These are phyloP conservation scores for Ctenoplectra terminalis DNA, from an alignment of 1,140 invertebrate genomes.

Conservation along the genomic window DNA sequence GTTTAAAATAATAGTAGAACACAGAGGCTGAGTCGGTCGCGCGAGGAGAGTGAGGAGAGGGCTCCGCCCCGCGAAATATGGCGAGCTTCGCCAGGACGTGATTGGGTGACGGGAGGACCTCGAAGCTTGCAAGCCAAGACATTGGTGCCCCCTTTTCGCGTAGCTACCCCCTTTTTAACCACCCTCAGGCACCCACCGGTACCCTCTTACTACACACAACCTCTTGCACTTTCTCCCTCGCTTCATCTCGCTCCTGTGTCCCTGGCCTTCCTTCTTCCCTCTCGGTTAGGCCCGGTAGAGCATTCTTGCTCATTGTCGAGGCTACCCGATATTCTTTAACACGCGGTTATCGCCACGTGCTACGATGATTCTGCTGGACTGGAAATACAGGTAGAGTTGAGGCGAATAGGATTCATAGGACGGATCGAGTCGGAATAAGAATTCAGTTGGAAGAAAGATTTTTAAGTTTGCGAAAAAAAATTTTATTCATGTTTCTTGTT, in stretches of 20 bases:
- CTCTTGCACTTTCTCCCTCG: slow-evolving; percentile 61
- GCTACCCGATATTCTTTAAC: slow-evolving; percentile 31
- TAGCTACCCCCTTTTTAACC: slow-evolving; percentile 69
- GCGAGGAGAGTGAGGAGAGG: slow-evolving; percentile 73
- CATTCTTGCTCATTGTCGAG: slow-evolving; percentile 53
- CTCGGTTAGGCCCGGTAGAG: slow-evolving; percentile 19
- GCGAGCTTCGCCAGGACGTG: slow-evolving; percentile 81
- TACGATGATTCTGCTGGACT: not conserved
- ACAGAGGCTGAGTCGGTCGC: slow-evolving; percentile 73
- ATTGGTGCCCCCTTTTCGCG: slow-evolving; percentile 78
- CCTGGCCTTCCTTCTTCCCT: slow-evolving; percentile 42
- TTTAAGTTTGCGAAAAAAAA: no score
- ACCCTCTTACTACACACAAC: slow-evolving; percentile 59
- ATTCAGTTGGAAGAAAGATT: no score
- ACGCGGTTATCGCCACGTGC: slow-evolving; percentile 45
- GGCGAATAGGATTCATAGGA: no score
- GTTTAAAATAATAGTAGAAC: slow-evolving; percentile 79
- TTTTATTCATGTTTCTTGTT: no score
- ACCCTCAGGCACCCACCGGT: slow-evolving; percentile 60
- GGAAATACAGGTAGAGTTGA: no score
- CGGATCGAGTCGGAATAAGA: no score
- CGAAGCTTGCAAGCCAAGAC: slow-evolving; percentile 80
- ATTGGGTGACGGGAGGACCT: slow-evolving; percentile 83
- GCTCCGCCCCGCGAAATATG: slow-evolving; percentile 82
- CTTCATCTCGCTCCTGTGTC: slow-evolving; percentile 52